Evolutionary conservation across 2,113 vertebrate species (phyloP).

Genomic region (Ranitomeya imitator): DNA sequence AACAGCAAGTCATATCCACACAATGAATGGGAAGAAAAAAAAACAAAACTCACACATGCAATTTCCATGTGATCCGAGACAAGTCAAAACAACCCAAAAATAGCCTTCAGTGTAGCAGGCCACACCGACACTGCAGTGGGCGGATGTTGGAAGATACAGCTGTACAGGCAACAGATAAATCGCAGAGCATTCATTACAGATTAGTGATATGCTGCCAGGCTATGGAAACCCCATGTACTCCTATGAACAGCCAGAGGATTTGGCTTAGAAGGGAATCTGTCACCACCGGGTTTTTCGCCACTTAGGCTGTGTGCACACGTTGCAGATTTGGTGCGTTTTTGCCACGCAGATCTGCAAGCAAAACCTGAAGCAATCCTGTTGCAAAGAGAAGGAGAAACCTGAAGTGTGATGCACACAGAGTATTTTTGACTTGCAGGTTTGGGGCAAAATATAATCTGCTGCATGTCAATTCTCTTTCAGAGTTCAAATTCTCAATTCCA

Average conservation of each 20-base stretch:
- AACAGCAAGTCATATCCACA: neutral
- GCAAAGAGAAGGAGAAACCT: no score
- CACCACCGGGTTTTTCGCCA: no score
- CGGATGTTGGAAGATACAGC: neutral
- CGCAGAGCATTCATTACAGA: neutral
- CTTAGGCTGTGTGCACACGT: no score
- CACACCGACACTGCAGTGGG: neutral
- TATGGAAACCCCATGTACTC: neutral
- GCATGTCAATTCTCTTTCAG: no score
- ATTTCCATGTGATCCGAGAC: conserved; percentile 34
- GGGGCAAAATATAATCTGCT: no score
- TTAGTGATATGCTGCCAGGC: neutral
- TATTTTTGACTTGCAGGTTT: no score
- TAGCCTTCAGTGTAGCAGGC: neutral
- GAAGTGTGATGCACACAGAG: no score
- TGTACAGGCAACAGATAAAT: neutral
- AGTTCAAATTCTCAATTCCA: no score
- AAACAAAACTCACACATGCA: conserved; percentile 20
- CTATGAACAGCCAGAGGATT: neutral
- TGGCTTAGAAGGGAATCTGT: no score
- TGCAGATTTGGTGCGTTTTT: no score
- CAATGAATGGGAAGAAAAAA: neutral
- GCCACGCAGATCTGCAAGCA: no score
- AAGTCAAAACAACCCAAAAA: conserved; percentile 45
- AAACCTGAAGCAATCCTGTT: no score